phyloP scores from a whole-genome alignment of 64 coral and sea anemone genomes.

The Dendronephthya gigantea region DNA sequence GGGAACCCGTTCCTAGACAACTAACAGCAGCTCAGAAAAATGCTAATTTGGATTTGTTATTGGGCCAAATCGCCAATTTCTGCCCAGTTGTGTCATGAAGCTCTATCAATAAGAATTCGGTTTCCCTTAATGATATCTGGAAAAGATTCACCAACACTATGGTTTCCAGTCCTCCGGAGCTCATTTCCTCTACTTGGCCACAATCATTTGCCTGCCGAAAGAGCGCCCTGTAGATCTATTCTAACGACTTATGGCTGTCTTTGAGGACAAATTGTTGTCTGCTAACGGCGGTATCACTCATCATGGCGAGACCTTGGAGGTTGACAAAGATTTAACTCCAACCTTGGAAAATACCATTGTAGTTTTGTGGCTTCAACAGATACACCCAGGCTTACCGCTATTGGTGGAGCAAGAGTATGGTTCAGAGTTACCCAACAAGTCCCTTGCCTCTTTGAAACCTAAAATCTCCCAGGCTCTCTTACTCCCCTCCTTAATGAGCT shows the following conservation, averaged over 20 bases:
- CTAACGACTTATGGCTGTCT: not conserved
- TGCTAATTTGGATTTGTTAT: too few relatives aligned
- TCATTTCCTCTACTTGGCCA: too few relatives aligned
- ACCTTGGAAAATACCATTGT: slow-evolving; percentile 9
- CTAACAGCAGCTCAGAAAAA: too few relatives aligned
- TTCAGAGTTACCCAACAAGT: not conserved
- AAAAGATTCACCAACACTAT: too few relatives aligned
- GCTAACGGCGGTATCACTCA: slow-evolving; percentile 19
- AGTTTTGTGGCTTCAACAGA: not conserved
- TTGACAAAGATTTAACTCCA: not conserved
- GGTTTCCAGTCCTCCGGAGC: too few relatives aligned
- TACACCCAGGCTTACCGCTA: not conserved
- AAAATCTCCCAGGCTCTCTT: not conserved
- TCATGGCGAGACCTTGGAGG: not conserved
- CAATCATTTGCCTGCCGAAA: not conserved
- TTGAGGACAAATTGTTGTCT: slow-evolving; percentile 7
- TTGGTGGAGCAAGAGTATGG: not conserved
- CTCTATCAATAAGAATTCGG: slow-evolving; percentile 32
- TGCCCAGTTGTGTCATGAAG: slow-evolving; percentile 22
- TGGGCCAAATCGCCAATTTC: too few relatives aligned
- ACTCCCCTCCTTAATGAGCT: not conserved
- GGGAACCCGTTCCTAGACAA: too few relatives aligned
- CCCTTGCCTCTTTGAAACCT: not conserved
- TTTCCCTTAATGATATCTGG: slow-evolving; percentile 40
- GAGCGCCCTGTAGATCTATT: slow-evolving; percentile 21